Evolutionary conservation across 2,797 vertebrate species (phyloP).

Genomic region (Pangasius krempfi): DNA sequence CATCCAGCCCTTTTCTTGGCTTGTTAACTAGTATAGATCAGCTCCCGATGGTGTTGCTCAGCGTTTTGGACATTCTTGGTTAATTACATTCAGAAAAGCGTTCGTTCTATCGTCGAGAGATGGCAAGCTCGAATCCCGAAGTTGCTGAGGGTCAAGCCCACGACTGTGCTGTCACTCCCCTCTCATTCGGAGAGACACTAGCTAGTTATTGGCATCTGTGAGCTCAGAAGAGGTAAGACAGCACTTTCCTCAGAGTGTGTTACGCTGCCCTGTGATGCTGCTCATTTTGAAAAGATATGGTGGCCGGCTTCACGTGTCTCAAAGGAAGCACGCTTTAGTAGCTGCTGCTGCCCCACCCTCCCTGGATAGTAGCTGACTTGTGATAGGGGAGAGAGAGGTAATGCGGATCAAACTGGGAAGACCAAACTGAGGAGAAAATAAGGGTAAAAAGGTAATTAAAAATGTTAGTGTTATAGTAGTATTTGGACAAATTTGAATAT

Average conservation of each 20-base stretch:
- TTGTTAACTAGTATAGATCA: neutral
- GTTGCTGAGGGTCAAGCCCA: neutral
- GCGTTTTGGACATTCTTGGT: neutral
- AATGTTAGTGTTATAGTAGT: neutral
- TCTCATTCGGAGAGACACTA: neutral
- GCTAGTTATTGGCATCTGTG: neutral
- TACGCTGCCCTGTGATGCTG: too few relatives aligned
- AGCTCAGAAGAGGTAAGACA: neutral
- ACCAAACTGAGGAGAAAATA: neutral
- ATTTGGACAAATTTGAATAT: neutral
- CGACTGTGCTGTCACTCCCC: neutral
- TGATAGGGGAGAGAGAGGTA: neutral
- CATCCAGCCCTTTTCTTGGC: too few relatives aligned
- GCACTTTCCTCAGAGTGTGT: too few relatives aligned
- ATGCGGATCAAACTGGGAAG: neutral
- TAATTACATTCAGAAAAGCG: neutral
- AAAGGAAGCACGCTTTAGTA: neutral
- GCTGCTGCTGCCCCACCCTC: too few relatives aligned
- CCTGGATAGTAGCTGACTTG: neutral
- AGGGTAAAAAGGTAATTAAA: neutral
- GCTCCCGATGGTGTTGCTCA: neutral
- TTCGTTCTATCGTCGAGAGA: neutral
- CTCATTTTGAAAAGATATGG: too few relatives aligned
- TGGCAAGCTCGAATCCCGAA: neutral
- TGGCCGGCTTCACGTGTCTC: neutral